Evolutionary conservation across 2,888 invertebrate genomes (phyloP).

Genomic region (Campopleginae sp.): DNA sequence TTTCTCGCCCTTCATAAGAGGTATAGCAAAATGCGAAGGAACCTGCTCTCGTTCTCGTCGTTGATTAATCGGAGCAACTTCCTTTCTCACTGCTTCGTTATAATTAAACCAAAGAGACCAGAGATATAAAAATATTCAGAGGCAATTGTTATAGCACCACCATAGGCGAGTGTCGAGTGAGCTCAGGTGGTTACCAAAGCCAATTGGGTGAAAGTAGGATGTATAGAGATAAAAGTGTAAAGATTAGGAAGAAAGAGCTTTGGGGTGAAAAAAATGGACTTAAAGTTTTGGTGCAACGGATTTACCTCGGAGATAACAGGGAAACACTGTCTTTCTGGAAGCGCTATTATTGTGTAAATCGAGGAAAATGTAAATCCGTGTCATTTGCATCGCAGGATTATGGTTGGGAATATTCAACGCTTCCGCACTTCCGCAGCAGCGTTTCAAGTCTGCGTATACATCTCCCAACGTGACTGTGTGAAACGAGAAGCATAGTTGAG

Average conservation of each 20-base stretch:
- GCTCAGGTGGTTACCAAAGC: background rate
- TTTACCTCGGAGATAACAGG: conserved; percentile 68
- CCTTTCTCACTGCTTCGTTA: conserved; percentile 9
- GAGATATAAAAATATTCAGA: conserved; percentile 10
- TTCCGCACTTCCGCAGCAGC: conserved; percentile 13
- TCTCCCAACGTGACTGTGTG: conserved; percentile 22
- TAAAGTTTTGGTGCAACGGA: conserved; percentile 64
- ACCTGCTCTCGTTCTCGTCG: conserved; percentile 23
- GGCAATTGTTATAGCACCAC: background rate
- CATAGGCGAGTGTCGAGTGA: background rate
- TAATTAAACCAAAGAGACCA: conserved; percentile 19
- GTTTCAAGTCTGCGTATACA: conserved; percentile 35
- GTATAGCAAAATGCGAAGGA: too few species aligned
- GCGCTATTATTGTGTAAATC: conserved; percentile 77
- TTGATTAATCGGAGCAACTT: conserved; percentile 60
- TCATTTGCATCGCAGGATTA: conserved; percentile 77
- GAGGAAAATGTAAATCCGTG: conserved; percentile 76
- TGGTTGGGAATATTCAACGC: conserved; percentile 73
- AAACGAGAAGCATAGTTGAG: conserved; percentile 30
- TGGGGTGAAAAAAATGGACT: conserved; percentile 40
- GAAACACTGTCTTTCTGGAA: conserved; percentile 46
- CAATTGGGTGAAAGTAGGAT: conserved; percentile 40
- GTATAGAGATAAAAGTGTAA: conserved; percentile 37
- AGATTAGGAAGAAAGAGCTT: conserved; percentile 27
- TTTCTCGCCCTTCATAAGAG: too few species aligned